Percentiles rank a stretch among this genome's conserved stretches.
Evolutionary conservation across 2,888 invertebrate genomes (phyloP).

Genomic region (Dusona sp.): DNA sequence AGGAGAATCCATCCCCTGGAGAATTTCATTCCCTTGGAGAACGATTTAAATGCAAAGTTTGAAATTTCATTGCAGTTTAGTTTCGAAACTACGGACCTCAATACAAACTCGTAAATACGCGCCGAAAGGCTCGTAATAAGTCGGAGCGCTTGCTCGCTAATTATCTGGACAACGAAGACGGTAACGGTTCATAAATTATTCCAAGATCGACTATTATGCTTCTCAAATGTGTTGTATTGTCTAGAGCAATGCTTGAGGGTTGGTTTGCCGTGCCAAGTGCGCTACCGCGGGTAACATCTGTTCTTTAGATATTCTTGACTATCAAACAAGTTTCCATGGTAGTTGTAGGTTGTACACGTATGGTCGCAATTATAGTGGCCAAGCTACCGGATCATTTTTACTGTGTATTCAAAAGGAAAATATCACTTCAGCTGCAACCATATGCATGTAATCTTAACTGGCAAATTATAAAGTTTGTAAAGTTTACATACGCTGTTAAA

Average conservation of each 20-base stretch:
- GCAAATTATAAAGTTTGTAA: background rate
- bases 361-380: too few relatives aligned
- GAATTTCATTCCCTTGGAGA: background rate
- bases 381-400: background rate
- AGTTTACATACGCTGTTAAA: background rate
- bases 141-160: background rate
- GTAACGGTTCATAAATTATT: background rate
- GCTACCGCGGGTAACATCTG: background rate
- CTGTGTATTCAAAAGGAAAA: background rate
- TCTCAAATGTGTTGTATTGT: background rate
- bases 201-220: background rate
- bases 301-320: background rate
- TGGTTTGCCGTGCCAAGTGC: background rate
- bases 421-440: background rate
- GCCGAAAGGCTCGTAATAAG: background rate
- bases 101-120: background rate
- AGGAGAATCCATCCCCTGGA: constrained; percentile 24
- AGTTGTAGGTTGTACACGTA: too few relatives aligned
- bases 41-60: background rate
- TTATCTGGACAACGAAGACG: background rate
- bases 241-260: background rate
- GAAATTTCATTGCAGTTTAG: background rate
- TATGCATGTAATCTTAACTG: too few relatives aligned
- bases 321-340: background rate
- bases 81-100: background rate